Percentiles rank a stretch among this genome's conserved stretches.
Evolutionary conservation across 2,797 vertebrate genomes (phyloP).

Genomic region (Danio kyathit): DNA sequence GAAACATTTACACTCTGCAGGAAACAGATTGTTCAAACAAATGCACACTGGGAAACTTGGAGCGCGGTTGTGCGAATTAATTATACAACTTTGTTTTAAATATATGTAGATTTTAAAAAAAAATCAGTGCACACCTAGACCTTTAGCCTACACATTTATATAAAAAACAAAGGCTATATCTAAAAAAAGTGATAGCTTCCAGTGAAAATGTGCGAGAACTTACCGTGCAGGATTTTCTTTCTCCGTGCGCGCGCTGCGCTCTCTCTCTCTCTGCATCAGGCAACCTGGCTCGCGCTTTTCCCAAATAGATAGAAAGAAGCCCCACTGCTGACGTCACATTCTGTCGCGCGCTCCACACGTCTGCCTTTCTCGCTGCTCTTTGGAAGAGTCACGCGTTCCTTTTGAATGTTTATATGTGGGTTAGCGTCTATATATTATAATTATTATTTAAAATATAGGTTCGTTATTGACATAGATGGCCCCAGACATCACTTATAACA

Average conservation of each 20-base stretch:
- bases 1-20: slow-evolving; percentile 2
- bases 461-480: no score
- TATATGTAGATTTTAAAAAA: not conserved
- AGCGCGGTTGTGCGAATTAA: not conserved
- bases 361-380: not conserved
- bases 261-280: slow-evolving; percentile 17
- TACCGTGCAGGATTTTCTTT: slow-evolving; percentile 33
- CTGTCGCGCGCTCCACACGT: not conserved
- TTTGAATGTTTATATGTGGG: not conserved
- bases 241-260: not conserved
- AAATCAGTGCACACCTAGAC: not conserved
- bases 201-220: slow-evolving; percentile 8
- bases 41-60: not conserved
- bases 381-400: not conserved
- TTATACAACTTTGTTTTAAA: not conserved
- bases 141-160: not conserved
- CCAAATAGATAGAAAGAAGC: slow-evolving; percentile 44
- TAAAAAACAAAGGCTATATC: not conserved
- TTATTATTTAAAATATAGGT: no score
- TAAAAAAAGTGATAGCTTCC: not conserved
- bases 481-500: no score
- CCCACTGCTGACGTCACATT: slow-evolving; percentile 56
- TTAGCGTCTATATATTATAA: no score
- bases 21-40: not conserved
- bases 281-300: slow-evolving; percentile 38